These are phyloP conservation scores for Pycnomerus fuliginosus DNA, from an alignment of 2,888 invertebrate species.

Conservation along the genomic window DNA sequence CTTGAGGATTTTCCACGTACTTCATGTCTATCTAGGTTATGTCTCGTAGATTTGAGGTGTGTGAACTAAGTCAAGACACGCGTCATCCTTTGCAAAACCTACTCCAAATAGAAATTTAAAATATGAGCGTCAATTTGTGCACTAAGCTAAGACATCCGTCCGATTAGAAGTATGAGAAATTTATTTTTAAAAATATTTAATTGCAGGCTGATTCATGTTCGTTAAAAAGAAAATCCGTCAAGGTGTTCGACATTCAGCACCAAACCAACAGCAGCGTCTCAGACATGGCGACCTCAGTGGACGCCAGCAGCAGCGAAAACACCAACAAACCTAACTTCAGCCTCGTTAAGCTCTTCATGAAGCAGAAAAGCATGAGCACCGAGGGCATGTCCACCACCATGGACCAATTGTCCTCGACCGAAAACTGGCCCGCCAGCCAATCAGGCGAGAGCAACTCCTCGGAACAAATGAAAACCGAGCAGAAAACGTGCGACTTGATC, in stretches of 20 bases:
- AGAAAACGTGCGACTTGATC: slow-evolving; percentile 55
- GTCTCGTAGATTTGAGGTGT: no score
- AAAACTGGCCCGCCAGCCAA: slow-evolving; percentile 75
- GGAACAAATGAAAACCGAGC: slow-evolving; percentile 48
- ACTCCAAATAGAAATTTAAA: no score
- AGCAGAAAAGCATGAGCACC: slow-evolving; percentile 81
- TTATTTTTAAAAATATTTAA: no score
- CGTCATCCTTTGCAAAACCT: no score
- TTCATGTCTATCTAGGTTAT: no score
- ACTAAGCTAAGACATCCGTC: no score
- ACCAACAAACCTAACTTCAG: slow-evolving; percentile 65
- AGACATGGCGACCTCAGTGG: slow-evolving; percentile 52
- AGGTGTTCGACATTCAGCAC: slow-evolving; percentile 53
- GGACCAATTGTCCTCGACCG: slow-evolving; percentile 72
- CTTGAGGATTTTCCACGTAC: no score
- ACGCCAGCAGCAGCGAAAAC: slow-evolving; percentile 43
- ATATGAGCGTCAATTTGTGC: no score
- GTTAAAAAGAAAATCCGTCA: slow-evolving; percentile 46
- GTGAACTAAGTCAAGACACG: no score
- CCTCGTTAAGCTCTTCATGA: slow-evolving; percentile 85
- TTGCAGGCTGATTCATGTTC: slow-evolving; percentile 45
- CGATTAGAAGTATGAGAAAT: no score
- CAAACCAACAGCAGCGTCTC: slow-evolving; percentile 49
- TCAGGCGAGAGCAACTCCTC: slow-evolving; percentile 59
- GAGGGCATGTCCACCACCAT: slow-evolving; percentile 68